Percentiles rank a stretch among this genome's conserved stretches.
These are phyloP conservation scores for Diplosoma virens DNA, from an alignment of 23 tunicate genomes.

Conservation along the genomic window DNA sequence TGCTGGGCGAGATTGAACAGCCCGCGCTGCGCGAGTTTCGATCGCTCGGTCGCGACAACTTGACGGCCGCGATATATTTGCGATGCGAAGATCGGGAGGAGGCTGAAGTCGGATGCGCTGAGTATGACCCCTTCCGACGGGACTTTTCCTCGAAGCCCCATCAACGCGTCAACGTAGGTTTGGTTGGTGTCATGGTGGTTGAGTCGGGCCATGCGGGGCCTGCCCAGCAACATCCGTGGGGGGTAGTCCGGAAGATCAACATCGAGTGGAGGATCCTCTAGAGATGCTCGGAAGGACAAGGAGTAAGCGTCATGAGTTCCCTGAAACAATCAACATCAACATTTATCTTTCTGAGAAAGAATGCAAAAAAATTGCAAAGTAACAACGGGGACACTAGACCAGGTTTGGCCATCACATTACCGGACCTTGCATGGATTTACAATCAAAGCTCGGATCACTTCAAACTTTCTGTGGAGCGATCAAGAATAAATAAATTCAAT, in stretches of 20 bases:
- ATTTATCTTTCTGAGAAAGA: no score
- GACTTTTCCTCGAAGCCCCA: not conserved
- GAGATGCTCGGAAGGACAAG: constrained; percentile 43
- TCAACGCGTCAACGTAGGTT: constrained; percentile 23
- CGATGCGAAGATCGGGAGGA: constrained; percentile 53
- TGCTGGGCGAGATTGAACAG: constrained; percentile 19
- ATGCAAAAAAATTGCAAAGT: no score
- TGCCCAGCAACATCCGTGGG: constrained; percentile 72
- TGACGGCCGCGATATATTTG: constrained; percentile 3
- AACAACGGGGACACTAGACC: no score
- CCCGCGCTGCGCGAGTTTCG: constrained; percentile 54
- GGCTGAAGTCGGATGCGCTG: constrained; percentile 71
- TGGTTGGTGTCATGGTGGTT: constrained; percentile 53
- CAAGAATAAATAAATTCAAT: no score
- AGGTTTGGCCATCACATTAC: no score
- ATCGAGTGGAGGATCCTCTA: no score
- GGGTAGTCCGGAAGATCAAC: no score
- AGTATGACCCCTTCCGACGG: constrained; percentile 20
- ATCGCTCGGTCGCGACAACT: constrained; percentile 36
- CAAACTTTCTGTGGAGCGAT: no score
- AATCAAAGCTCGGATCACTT: no score
- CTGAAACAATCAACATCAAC: no score
- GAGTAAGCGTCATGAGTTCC: constrained; percentile 74
- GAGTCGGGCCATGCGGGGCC: constrained; percentile 69
- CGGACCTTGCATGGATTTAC: no score